Percentiles rank a stretch among this genome's conserved stretches.
Conservation (phyloP, 2,797 vertebrate species). For the Helostoma temminkii region DNA sequence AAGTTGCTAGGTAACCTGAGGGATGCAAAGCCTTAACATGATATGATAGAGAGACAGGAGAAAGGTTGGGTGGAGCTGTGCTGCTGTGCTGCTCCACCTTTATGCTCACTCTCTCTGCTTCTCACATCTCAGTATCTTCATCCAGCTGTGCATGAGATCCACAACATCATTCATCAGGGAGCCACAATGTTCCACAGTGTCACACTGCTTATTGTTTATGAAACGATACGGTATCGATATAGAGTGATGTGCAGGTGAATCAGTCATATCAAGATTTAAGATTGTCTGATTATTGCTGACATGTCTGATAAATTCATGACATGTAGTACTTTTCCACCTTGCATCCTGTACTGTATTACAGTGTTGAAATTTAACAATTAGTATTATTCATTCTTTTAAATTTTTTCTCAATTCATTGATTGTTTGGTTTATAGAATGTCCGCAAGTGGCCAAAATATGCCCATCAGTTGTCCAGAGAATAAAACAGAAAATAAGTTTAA, state of each 20-base stretch:
- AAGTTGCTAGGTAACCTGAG: conserved; percentile 84
- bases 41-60: conserved; percentile 58
- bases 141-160: conserved; percentile 58
- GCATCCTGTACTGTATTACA: not conserved
- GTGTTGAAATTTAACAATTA: not conserved
- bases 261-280: no score
- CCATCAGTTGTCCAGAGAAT: not conserved
- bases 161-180: conserved; percentile 16
- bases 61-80: conserved; percentile 59
- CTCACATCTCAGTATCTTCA: conserved; percentile 53
- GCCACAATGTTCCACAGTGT: not conserved
- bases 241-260: not conserved
- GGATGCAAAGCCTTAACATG: conserved; percentile 82
- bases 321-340: not conserved
- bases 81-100: conserved; percentile 66
- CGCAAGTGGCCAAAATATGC: not conserved
- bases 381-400: not conserved
- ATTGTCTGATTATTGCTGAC: not conserved
- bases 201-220: not conserved
- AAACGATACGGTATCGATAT: no score
- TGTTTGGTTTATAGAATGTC: not conserved
- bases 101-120: conserved; percentile 39
- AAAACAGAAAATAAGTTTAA: not conserved
- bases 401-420: not conserved
- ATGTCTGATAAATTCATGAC: no score